Conservation (phyloP, 1,140 invertebrate genomes). For the Orius insidiosus region DNA sequence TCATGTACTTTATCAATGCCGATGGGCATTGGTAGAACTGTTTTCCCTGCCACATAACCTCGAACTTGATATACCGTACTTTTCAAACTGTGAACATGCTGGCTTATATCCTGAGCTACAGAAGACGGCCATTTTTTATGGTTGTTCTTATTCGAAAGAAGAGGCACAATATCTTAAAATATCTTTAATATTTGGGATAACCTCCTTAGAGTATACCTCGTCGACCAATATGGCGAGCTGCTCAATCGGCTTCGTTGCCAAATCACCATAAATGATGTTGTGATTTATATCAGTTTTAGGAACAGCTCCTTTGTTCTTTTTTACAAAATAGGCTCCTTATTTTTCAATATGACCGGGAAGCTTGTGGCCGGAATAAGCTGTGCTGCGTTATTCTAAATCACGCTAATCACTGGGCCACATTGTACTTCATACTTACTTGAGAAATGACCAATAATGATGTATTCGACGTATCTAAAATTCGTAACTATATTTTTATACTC, state of each 20-base stretch:
- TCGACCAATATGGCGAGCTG: conserved; percentile 80
- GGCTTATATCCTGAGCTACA: conserved; percentile 62
- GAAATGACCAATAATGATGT: conserved; percentile 39
- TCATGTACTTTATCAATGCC: conserved; percentile 57
- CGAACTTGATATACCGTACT: conserved; percentile 76
- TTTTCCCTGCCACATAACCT: conserved; percentile 86
- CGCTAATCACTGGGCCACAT: background rate
- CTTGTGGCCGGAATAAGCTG: conserved; percentile 55
- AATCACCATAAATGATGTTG: conserved; percentile 69
- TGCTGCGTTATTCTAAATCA: conserved; percentile 28
- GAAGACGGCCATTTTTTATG: conserved; percentile 63
- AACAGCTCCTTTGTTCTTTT: conserved; percentile 50
- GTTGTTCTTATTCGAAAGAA: conserved; percentile 59
- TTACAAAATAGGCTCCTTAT: conserved; percentile 80
- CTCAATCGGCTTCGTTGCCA: conserved; percentile 76
- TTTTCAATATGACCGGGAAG: conserved; percentile 65
- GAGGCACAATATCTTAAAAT: conserved; percentile 53
- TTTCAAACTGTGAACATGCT: conserved; percentile 72
- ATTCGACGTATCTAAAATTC: conserved; percentile 67
- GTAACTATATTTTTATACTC: conserved; percentile 63
- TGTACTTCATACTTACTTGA: conserved; percentile 20
- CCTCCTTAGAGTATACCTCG: conserved; percentile 43
- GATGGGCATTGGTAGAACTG: conserved; percentile 79
- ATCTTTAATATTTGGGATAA: background rate
- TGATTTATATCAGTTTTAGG: conserved; percentile 50